phyloP scores from a whole-genome alignment of 2,113 vertebrate genomes.

The Aythya baeri region DNA sequence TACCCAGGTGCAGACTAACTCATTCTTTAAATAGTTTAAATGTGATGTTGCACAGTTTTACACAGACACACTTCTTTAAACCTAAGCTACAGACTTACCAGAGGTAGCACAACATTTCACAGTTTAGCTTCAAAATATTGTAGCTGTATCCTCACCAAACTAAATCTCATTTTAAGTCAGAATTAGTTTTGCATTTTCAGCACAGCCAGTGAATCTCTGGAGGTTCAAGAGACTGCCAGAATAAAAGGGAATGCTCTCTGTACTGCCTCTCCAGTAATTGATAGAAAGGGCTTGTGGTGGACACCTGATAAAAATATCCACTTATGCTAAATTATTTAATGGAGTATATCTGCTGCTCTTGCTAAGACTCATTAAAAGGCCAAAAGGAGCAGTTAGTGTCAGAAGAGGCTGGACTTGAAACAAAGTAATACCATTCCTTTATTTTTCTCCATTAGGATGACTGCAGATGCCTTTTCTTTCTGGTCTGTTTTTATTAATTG shows the following conservation, averaged over 20 bases:
- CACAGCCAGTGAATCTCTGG: not conserved
- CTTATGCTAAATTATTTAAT: constrained; percentile 18
- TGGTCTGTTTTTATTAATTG: not conserved
- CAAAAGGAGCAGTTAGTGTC: not conserved
- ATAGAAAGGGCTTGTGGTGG: not conserved
- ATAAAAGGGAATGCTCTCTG: not conserved
- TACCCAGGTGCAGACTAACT: not conserved
- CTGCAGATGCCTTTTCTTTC: not conserved
- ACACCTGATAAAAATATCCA: not conserved
- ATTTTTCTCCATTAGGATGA: not conserved
- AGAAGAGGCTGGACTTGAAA: not conserved
- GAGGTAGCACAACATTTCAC: not conserved
- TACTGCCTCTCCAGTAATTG: not conserved
- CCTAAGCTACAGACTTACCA: not conserved
- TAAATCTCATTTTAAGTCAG: not conserved
- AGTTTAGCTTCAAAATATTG: not conserved
- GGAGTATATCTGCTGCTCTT: not conserved
- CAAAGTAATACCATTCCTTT: not conserved
- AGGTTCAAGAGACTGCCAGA: not conserved
- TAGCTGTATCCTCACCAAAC: not conserved
- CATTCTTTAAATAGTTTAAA: not conserved
- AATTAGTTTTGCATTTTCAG: not conserved
- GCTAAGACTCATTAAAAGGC: not conserved
- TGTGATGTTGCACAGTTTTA: not conserved
- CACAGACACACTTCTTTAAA: not conserved